Percentiles rank a stretch among this genome's conserved stretches.
These are phyloP conservation scores for Pterocles gutturalis DNA, from an alignment of 2,113 vertebrate species.

Conservation along the genomic window DNA sequence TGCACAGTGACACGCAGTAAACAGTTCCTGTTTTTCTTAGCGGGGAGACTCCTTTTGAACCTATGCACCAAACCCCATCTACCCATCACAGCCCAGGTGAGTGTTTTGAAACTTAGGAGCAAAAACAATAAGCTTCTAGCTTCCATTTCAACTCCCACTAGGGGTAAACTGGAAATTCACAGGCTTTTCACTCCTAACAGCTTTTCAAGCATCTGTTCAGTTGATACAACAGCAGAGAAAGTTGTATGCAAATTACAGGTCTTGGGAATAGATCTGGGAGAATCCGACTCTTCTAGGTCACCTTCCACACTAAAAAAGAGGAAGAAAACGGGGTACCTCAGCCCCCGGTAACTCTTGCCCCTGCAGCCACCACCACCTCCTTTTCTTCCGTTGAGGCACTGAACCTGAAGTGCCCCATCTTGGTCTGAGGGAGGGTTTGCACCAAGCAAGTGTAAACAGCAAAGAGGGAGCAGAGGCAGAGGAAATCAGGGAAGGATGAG, in stretches of 20 bases:
- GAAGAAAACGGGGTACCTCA: neutral
- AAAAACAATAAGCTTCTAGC: neutral
- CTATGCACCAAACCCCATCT: conserved; percentile 18
- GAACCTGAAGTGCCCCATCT: neutral
- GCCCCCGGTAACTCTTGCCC: neutral
- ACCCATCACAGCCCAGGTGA: neutral
- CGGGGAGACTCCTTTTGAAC: conserved; percentile 60
- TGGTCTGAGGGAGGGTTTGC: neutral
- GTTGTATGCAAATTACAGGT: neutral
- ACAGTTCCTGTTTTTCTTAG: conserved; percentile 76
- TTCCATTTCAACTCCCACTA: neutral
- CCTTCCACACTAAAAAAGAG: neutral
- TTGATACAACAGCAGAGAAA: neutral
- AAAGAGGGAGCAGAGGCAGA: neutral
- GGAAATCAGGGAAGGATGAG: neutral
- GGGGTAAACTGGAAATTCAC: neutral
- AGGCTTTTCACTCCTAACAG: neutral
- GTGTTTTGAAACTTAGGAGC: neutral
- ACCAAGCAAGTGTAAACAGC: neutral
- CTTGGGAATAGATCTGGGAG: neutral
- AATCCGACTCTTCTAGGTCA: neutral
- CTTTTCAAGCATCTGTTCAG: neutral
- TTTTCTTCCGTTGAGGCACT: neutral
- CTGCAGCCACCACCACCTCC: neutral
- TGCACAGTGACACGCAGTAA: neutral